Evolutionary conservation across 2,797 vertebrate genomes (phyloP), one percentile per base, ranked within the genome.

Genomic region (Chiloscyllium punctatum): DNA sequence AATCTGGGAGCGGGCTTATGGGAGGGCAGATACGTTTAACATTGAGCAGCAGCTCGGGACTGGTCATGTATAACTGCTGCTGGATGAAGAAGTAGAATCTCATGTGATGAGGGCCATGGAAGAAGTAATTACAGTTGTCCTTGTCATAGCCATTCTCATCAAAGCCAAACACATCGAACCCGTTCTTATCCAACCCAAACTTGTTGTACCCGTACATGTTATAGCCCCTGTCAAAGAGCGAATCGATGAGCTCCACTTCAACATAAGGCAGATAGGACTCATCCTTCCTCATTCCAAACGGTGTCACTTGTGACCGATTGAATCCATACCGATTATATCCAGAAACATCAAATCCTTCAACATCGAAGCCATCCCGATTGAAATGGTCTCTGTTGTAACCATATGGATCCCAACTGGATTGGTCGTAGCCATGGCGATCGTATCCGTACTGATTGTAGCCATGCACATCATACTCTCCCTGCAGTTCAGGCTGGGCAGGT

Each of bases 81-180:
- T 96, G 96, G 0, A 96, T 96, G 69, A 97, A 96, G 95, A 97
- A 97, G 95, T 96, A 97, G 94, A 97, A 97, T 25, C 96, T 96
- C 72, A 97, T 96, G 96, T 97, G 97, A 95, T 97, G 96, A 0
- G 97, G 97, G 3, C 97, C 97, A 0, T 92, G 86, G 95, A 96
- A 97, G 96, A 97, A 97, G 96, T 96, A 97, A 96, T 97, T 97
- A 62, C 97, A 97, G 8, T 87, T 37, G 96, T 97, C 97, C 86
- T 97, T 97, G 96, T 97, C 97, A 13, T 97, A 97, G 9, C 97
- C 96, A 51, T 97, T 95, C 25, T 72, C 96, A 66, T 84, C 96
- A 95, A 97, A 97, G n/a, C 97, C 97, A 77, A 97, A 97, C 53
- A 86, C 96, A 94, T 97, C 97, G 92, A 97, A 97, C 21, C 97